Conservation (phyloP, 2,113 vertebrate genomes). For the Ictalurus furcatus region DNA sequence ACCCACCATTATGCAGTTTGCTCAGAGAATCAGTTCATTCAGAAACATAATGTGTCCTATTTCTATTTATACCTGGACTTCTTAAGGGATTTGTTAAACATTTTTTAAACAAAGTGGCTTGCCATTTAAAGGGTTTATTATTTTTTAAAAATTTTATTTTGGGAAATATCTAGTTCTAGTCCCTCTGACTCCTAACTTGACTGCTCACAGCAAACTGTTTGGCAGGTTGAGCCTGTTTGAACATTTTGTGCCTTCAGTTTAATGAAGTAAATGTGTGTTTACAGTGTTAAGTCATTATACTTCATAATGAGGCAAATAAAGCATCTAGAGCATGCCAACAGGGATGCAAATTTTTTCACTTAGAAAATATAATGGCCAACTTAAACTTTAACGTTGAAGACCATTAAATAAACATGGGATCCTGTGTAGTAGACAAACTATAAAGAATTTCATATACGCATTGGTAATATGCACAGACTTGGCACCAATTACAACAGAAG, state of each 20-base stretch:
- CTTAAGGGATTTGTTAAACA: not conserved
- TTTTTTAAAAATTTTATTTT: not conserved
- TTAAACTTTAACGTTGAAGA: not conserved
- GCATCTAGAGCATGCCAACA: conserved; percentile 1
- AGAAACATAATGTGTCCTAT: not conserved
- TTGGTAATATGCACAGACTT: not conserved
- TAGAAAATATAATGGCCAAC: not conserved
- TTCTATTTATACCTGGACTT: not conserved
- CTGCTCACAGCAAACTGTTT: not conserved
- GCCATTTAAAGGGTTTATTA: not conserved
- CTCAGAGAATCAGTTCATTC: not conserved
- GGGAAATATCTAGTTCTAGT: not conserved
- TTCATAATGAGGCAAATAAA: not conserved
- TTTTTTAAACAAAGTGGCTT: not conserved
- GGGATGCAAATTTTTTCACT: not conserved
- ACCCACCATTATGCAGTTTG: not conserved
- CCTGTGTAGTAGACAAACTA: not conserved
- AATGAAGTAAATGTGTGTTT: conserved; percentile 5
- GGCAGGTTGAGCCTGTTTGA: not conserved
- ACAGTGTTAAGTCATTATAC: not conserved
- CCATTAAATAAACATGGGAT: not conserved
- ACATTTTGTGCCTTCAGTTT: not conserved
- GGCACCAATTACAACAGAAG: not conserved
- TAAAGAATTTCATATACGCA: not conserved
- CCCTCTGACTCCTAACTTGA: not conserved